Conservation (phyloP, 2,888 invertebrate genomes). For the Phlogophora meticulosa region DNA sequence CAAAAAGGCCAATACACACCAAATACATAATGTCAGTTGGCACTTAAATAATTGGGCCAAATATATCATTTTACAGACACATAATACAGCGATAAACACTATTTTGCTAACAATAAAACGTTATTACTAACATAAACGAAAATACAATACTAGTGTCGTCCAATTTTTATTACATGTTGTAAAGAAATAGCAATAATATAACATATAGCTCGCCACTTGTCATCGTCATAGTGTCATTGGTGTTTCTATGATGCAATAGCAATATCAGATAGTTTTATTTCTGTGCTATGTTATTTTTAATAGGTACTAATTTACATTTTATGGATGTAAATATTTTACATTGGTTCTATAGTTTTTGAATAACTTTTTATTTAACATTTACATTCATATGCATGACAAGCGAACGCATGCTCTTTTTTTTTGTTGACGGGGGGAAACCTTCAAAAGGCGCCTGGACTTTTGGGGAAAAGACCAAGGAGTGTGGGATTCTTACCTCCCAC, state of each 20-base stretch:
- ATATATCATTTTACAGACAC: constrained; percentile 47
- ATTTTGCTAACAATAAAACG: constrained; percentile 53
- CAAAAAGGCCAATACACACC: neutral
- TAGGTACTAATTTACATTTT: too few relatives aligned
- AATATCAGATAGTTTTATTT: constrained; percentile 37
- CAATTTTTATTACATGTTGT: constrained; percentile 54
- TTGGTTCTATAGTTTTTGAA: neutral
- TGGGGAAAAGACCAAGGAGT: too few relatives aligned
- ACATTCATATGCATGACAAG: too few relatives aligned
- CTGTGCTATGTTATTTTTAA: neutral
- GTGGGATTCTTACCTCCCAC: too few relatives aligned
- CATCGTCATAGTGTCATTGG: constrained; percentile 33
- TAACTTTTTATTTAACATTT: too few relatives aligned
- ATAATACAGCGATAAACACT: constrained; percentile 46
- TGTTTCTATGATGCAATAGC: constrained; percentile 49
- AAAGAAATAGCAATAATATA: constrained; percentile 50
- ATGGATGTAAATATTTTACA: constrained; percentile 9
- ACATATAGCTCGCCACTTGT: constrained; percentile 37
- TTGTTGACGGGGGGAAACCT: too few relatives aligned
- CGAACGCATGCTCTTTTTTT: too few relatives aligned
- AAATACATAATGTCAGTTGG: constrained; percentile 9
- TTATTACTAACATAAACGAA: constrained; percentile 54
- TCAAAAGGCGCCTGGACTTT: too few relatives aligned
- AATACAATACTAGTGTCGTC: constrained; percentile 40
- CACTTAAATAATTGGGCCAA: constrained; percentile 38